Evolutionary conservation across 1,140 invertebrate genomes (phyloP).

Genomic region (Drosophila fuyamai): DNA sequence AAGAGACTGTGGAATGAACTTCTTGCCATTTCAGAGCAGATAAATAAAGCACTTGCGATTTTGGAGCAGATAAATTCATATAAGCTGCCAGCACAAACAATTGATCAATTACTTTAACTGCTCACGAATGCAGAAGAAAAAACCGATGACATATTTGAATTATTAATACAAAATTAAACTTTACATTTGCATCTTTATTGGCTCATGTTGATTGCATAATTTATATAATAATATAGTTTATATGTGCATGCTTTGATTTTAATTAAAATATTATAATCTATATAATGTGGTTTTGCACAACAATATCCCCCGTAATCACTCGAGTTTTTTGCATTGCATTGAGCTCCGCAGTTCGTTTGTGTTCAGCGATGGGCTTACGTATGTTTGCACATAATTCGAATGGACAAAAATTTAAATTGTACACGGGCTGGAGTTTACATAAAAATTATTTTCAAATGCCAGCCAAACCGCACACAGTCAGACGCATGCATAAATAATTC

Average conservation of each 20-base stretch:
- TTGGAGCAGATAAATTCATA: constrained; percentile 1
- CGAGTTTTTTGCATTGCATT: constrained; percentile 14
- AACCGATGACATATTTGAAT: constrained; percentile 22
- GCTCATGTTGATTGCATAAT: constrained; percentile 49
- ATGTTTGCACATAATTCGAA: constrained; percentile 68
- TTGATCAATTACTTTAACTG: constrained; percentile 16
- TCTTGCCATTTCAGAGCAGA: constrained; percentile 26
- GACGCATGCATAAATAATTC: constrained; percentile 79
- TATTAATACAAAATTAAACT: constrained; percentile 39
- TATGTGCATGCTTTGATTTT: constrained; percentile 41
- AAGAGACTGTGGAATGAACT: constrained; percentile 25
- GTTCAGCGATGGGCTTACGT: constrained; percentile 29
- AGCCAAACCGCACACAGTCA: constrained; percentile 65
- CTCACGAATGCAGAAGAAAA: background rate
- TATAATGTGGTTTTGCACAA: constrained; percentile 64
- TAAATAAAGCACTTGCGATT: constrained; percentile 15
- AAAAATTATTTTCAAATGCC: constrained; percentile 66
- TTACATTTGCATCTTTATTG: constrained; percentile 59
- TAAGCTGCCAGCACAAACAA: background rate
- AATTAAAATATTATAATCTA: constrained; percentile 68
- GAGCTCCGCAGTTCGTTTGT: constrained; percentile 2
- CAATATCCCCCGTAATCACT: constrained; percentile 46
- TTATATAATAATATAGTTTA: constrained; percentile 17
- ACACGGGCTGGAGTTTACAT: constrained; percentile 47
- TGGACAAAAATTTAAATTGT: constrained; percentile 63